Base-by-base conservation (phyloP, 1,140 invertebrate species). In the Caenorhabditis elegans region DNA sequence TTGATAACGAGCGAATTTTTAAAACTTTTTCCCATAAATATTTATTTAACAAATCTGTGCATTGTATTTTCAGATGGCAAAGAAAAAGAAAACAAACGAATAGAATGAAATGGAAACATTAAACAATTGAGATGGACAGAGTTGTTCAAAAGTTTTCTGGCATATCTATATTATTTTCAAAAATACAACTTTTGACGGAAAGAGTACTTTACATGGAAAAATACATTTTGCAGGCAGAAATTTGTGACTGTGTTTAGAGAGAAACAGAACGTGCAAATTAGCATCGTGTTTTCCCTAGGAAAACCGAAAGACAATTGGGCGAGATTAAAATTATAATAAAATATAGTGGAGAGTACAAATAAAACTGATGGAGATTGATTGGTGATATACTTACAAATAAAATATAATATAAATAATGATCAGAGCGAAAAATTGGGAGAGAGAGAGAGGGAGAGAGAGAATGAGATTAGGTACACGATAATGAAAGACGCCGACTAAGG, bases 401-500 rank as follows among this genome's bases (percentile, higher is more conserved):
- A n/a, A 43, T 43, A 8, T 43, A 43, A 43, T 8, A 43, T 39
- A 70, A 70, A 39, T 70, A 70, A 34, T 19, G n/a, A 43, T 43
- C 6, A 43, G 10, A 22, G 17, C 5, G n/a, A 19, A 10, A 70
- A 22, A 11, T 22, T 11, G 11, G 22, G 60, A 34, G 28, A 36
- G 55, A 39, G 60, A 70, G 15, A 43, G 39, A 15, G n/a, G n/a
- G n/a, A 15, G 39, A 43, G 15, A 39, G 60, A 24, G 22, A 24
- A 3, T 53, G 49, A 70, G 60, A 70, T 70, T 70, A 70, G 60
- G 60, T 70, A 70, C 60, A 70, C 60, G 60, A 70, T 70, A 43
- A 70, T 70, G 60, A 70, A 70, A 70, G 60, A 70, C 60, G 60
- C 60, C 60, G 60, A 70, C 60, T 70, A 70, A 70, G 10, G 60